These are phyloP conservation scores for Triops cancriformis DNA, from an alignment of 1,140 invertebrate genomes.

Conservation along the genomic window DNA sequence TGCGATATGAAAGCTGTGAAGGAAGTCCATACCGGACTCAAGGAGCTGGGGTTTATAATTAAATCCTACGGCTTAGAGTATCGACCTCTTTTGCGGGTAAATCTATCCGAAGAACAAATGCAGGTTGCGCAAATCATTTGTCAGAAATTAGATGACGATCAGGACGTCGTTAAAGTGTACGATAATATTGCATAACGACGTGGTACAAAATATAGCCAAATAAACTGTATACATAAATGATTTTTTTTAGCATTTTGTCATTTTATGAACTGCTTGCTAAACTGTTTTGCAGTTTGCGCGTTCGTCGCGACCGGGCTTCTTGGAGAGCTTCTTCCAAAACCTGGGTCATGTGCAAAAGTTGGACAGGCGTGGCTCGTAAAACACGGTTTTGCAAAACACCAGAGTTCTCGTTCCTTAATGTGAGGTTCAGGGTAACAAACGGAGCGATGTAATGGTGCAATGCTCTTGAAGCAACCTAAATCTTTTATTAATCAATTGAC, in stretches of 20 bases:
- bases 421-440: neutral
- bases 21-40: slow-evolving; percentile 12
- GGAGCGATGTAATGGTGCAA: neutral
- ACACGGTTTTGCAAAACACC: neutral
- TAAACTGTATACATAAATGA: neutral
- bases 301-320: neutral
- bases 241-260: neutral
- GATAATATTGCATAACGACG: slow-evolving; percentile 23
- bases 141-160: slow-evolving; percentile 20
- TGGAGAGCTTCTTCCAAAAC: neutral
- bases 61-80: slow-evolving; percentile 15
- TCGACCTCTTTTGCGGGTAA: slow-evolving; percentile 7
- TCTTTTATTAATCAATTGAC: neutral
- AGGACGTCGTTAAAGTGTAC: slow-evolving; percentile 23
- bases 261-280: neutral
- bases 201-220: neutral
- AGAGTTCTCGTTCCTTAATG: neutral
- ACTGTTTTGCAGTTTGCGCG: neutral
- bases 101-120: slow-evolving; percentile 18
- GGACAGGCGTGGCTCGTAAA: neutral
- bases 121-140: neutral
- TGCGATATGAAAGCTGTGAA: slow-evolving; percentile 21
- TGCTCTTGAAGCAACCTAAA: neutral
- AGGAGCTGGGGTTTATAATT: neutral
- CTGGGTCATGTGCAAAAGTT: neutral